Conservation (phyloP, 2,888 invertebrate genomes). For the Campoplex nolae region DNA sequence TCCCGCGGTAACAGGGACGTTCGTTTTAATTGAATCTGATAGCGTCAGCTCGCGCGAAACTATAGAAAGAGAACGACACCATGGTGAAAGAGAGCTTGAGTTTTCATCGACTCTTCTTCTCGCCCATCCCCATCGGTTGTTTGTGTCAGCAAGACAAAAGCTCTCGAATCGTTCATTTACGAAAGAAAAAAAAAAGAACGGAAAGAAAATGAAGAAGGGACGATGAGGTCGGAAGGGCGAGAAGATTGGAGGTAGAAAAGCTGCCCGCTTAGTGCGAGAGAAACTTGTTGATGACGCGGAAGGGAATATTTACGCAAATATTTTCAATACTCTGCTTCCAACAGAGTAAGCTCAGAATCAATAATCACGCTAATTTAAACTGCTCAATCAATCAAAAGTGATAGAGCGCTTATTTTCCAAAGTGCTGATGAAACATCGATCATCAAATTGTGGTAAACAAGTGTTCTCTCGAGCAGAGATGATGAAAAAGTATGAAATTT, state of each 20-base stretch:
- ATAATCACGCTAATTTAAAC: not conserved
- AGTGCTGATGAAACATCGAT: not conserved
- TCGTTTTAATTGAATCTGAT: constrained; percentile 74
- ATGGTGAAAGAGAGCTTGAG: constrained; percentile 55
- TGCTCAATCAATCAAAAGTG: not conserved
- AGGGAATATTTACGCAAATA: not conserved
- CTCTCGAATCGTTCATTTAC: constrained; percentile 44
- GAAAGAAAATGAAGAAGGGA: not conserved
- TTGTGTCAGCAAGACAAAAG: constrained; percentile 53
- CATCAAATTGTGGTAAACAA: not conserved
- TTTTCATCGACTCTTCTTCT: constrained; percentile 45
- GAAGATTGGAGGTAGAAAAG: not conserved
- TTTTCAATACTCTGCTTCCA: not conserved
- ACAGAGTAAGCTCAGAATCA: not conserved
- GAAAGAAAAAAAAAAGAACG: not conserved
- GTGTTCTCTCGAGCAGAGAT: not conserved
- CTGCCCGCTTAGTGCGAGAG: not conserved
- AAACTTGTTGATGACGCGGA: not conserved
- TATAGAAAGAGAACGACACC: constrained; percentile 62
- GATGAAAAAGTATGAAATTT: not conserved
- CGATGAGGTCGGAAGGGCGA: not conserved
- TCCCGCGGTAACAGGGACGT: constrained; percentile 64
- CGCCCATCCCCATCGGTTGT: constrained; percentile 2
- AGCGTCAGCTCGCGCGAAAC: constrained; percentile 67
- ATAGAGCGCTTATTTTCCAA: not conserved